These are phyloP conservation scores for Myrmophylax atrothorax DNA, from an alignment of 2,113 vertebrate genomes.

Conservation along the genomic window DNA sequence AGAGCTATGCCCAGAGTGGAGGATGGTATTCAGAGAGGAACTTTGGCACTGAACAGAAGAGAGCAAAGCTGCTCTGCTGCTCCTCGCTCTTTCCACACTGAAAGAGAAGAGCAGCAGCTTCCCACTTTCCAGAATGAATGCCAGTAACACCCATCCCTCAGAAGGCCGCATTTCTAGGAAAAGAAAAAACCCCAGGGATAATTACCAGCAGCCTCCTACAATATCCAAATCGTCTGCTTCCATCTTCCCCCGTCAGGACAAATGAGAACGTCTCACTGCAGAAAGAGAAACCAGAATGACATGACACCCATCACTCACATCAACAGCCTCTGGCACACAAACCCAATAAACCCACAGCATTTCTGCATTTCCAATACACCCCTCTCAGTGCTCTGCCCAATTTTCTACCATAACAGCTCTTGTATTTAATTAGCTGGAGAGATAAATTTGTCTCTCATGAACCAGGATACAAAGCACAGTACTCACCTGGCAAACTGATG, in stretches of 20 bases:
- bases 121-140: background rate
- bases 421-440: background rate
- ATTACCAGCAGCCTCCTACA: slow-evolving; percentile 93
- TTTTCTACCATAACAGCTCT: background rate
- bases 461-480: background rate
- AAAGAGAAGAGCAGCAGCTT: background rate
- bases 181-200: background rate
- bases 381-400: background rate
- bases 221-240: slow-evolving; percentile 93
- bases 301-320: background rate
- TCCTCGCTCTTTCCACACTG: background rate
- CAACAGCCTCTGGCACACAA: background rate
- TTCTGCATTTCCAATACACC: background rate
- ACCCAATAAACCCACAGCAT: background rate
- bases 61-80: background rate
- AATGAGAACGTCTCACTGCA: slow-evolving; percentile 94
- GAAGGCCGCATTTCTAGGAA: background rate
- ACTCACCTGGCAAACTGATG: slow-evolving; percentile 91
- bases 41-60: background rate
- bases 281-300: background rate
- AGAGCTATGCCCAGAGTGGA: background rate
- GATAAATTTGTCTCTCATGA: background rate
- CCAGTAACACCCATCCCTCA: background rate
- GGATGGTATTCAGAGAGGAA: background rate
- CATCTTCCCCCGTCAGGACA: slow-evolving; percentile 93